Percentiles rank a stretch among this genome's conserved stretches.
These are phyloP conservation scores for Pseudomyrmex flavicornis DNA, from an alignment of 1,140 invertebrate species.

Conservation along the genomic window DNA sequence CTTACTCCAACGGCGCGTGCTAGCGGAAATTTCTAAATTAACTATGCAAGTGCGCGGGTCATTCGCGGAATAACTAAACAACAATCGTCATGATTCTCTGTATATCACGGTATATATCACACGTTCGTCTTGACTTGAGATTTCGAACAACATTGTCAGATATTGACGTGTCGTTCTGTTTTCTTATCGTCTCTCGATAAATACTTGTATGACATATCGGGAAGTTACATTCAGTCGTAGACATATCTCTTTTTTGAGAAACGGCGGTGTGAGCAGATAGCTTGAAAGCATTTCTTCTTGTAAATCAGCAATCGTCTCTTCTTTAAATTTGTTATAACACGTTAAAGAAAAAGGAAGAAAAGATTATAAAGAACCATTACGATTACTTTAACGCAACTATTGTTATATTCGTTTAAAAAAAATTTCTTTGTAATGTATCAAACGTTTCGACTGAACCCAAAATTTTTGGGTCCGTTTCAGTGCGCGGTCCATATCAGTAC, in stretches of 20 bases:
- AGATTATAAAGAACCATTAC: no score
- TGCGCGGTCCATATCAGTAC: neutral
- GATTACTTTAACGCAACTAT: no score
- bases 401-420: no score
- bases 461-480: no score
- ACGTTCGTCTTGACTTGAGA: constrained; percentile 17
- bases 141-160: constrained; percentile 25
- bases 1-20: neutral
- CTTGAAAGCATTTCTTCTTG: neutral
- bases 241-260: constrained; percentile 48
- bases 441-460: no score
- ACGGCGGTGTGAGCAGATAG: neutral
- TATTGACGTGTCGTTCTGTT: neutral
- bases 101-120: no score
- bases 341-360: no score
- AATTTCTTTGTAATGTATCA: no score
- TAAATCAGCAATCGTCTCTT: no score
- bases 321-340: no score
- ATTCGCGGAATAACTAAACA: neutral
- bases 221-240: neutral
- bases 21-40: constrained; percentile 30
- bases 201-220: neutral
- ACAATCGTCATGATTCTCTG: neutral
- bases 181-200: constrained; percentile 20
- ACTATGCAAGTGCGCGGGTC: neutral